Conservation (phyloP, 2,797 vertebrate genomes). For the Sandelia bainsii region DNA sequence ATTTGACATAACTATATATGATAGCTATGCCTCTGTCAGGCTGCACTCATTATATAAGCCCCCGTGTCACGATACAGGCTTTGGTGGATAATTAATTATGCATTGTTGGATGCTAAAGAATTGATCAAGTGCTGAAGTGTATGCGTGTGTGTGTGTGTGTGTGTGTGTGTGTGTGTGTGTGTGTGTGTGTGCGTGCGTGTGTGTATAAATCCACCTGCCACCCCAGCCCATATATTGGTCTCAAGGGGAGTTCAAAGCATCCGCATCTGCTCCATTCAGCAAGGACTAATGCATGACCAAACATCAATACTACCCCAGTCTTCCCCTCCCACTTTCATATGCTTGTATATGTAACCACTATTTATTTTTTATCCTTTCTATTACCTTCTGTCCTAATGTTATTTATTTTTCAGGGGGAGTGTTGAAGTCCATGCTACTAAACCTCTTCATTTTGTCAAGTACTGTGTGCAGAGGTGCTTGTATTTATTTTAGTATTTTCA, state of each 20-base stretch:
- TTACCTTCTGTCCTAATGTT: too few relatives aligned
- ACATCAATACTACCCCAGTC: slow-evolving; percentile 48
- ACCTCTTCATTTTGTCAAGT: too few relatives aligned
- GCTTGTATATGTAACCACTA: too few relatives aligned
- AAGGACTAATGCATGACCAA: slow-evolving; percentile 38
- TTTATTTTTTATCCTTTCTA: too few relatives aligned
- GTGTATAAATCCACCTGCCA: slow-evolving; percentile 2
- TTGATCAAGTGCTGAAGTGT: slow-evolving; percentile 4
- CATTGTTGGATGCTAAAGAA: slow-evolving; percentile 18
- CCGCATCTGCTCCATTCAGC: slow-evolving; percentile 51
- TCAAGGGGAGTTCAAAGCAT: slow-evolving; percentile 63
- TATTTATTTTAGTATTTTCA: too few relatives aligned
- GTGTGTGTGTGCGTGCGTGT: slow-evolving; percentile 16
- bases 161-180: slow-evolving; percentile 19
- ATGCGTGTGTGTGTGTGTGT: slow-evolving; percentile 15
- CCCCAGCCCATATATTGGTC: slow-evolving; percentile 47
- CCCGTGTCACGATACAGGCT: slow-evolving; percentile 27
- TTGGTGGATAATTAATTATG: slow-evolving; percentile 44
- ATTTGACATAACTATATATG: slow-evolving; percentile 9
- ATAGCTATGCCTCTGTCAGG: slow-evolving; percentile 18
- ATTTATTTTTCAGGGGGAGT: too few relatives aligned
- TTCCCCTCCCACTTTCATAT: background rate
- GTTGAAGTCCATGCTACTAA: too few relatives aligned
- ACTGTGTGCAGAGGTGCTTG: too few relatives aligned
- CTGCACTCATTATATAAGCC: slow-evolving; percentile 28